Evolutionary conservation across 2,797 vertebrate genomes (phyloP), one percentile per base, ranked within the genome.

Genomic region (Mionectes olivaceus): DNA sequence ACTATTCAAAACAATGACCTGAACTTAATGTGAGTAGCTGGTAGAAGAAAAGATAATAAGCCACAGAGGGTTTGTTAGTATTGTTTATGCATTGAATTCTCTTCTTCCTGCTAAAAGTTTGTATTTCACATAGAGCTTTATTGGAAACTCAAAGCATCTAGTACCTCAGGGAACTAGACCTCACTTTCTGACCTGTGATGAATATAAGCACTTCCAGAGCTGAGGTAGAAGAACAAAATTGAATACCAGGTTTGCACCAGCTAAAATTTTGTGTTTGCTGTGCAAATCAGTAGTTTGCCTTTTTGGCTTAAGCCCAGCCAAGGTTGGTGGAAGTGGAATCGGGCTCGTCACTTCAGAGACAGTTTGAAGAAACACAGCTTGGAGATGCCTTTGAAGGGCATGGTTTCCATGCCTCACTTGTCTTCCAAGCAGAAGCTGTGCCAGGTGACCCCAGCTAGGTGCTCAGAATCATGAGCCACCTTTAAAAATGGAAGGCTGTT

Each of bases 1-100:
- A 87, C 85, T 88, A 67, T 86, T 94, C 69, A 94, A 97, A 89
- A 80, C 55, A 95, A 95, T 87, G 83, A 67, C 60, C 69, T 92
- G 73, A 92, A 61, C 59, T 53, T 46, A 25, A 53, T 77, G 47
- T 33, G n/a, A 83, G 32, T 67, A 61, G 69, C 63, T 41, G 25
- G 87, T 89, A 50, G 67, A 89, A 86, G 50, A 59, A 92, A 90
- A 91, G 50, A 82, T 70, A 81, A 57, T 65, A 85, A 90, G 63
- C 37, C 39, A 83, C 47, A 21, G 7, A 83, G 30, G 12, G 4
- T 19, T 81, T 69, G 70, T 84, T n/a, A 67, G 28, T 87, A 55
- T 10, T 68, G 52, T 86, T 83, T 47, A 61, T 55, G 55, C 49
- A 14, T 7, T 89, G 64, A 68, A 79, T 82, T 82, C 91, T 73